phyloP scores from a whole-genome alignment of 2,888 invertebrate genomes.

The Perizoma affinitatum region DNA sequence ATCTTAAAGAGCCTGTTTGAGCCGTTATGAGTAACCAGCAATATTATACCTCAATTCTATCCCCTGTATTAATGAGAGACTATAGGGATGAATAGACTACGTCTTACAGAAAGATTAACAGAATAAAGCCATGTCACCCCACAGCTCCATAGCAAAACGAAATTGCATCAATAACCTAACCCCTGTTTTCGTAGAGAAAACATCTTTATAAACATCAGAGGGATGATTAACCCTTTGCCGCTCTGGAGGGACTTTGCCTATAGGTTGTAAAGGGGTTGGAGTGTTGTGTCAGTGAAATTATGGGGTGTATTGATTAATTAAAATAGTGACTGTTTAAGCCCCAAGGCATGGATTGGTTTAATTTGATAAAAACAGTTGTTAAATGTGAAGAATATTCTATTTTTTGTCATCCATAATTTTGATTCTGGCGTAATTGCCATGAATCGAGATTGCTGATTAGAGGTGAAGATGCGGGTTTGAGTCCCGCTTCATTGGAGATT shows the following conservation, averaged over 20 bases:
- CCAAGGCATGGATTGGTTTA: no score
- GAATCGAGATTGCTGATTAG: no score
- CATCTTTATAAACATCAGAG: slow-evolving; percentile 44
- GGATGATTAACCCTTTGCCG: slow-evolving; percentile 45
- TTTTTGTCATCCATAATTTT: no score
- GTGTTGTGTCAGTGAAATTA: background rate
- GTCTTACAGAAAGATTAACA: slow-evolving; percentile 26
- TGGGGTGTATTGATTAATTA: slow-evolving; percentile 7
- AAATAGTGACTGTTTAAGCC: background rate
- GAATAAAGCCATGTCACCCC: slow-evolving; percentile 33
- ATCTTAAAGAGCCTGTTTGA: background rate
- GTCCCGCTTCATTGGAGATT: no score
- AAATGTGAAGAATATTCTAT: no score
- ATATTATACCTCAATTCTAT: slow-evolving; percentile 18
- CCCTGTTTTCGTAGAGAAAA: slow-evolving; percentile 34
- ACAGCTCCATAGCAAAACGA: slow-evolving; percentile 27
- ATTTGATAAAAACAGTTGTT: no score
- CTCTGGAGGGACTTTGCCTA: slow-evolving; percentile 45
- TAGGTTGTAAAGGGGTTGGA: slow-evolving; percentile 23
- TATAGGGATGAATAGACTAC: slow-evolving; percentile 2
- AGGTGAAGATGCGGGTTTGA: no score
- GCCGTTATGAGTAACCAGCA: slow-evolving; percentile 14
- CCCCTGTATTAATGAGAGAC: slow-evolving; percentile 13
- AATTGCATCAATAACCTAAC: slow-evolving; percentile 34
- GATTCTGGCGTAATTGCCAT: no score